Percentiles rank a stretch among this genome's conserved stretches.
Evolutionary conservation across 1,140 invertebrate genomes (phyloP).

Genomic region (Diachasma alloeum): DNA sequence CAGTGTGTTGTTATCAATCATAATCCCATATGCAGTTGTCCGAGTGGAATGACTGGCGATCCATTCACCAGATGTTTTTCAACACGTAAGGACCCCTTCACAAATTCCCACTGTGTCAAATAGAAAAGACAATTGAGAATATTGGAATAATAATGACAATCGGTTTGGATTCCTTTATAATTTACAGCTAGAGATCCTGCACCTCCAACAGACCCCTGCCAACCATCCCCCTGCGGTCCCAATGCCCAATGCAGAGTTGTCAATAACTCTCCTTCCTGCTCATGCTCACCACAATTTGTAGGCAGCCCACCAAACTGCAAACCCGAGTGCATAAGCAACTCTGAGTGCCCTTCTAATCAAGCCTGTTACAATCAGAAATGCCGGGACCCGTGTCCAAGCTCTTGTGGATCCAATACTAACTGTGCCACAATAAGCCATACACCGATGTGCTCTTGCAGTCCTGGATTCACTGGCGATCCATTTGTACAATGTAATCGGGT

Average conservation of each 20-base stretch:
- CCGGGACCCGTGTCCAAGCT: conserved; percentile 66
- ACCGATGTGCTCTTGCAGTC: conserved; percentile 71
- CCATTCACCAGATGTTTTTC: conserved; percentile 67
- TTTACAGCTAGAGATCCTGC: conserved; percentile 48
- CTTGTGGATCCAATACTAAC: conserved; percentile 69
- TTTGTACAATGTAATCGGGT: conserved; percentile 71
- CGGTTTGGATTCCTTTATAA: no score
- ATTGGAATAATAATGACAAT: no score
- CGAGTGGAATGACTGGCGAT: conserved; percentile 73
- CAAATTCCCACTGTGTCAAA: neutral
- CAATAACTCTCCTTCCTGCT: conserved; percentile 72
- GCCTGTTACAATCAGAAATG: conserved; percentile 70
- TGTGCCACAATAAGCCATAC: conserved; percentile 74
- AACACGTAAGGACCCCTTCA: conserved; percentile 50
- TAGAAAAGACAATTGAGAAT: no score
- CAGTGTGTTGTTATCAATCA: conserved; percentile 78
- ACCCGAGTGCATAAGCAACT: conserved; percentile 68
- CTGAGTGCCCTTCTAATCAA: conserved; percentile 65
- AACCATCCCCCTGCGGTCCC: conserved; percentile 76
- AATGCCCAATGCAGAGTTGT: conserved; percentile 72
- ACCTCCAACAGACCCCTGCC: conserved; percentile 67
- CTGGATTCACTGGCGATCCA: conserved; percentile 77
- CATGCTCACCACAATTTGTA: conserved; percentile 62
- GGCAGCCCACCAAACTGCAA: conserved; percentile 65
- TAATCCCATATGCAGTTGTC: conserved; percentile 80